These are phyloP conservation scores for Epinephelus lanceolatus DNA, from an alignment of 2,113 vertebrate species.

Conservation along the genomic window DNA sequence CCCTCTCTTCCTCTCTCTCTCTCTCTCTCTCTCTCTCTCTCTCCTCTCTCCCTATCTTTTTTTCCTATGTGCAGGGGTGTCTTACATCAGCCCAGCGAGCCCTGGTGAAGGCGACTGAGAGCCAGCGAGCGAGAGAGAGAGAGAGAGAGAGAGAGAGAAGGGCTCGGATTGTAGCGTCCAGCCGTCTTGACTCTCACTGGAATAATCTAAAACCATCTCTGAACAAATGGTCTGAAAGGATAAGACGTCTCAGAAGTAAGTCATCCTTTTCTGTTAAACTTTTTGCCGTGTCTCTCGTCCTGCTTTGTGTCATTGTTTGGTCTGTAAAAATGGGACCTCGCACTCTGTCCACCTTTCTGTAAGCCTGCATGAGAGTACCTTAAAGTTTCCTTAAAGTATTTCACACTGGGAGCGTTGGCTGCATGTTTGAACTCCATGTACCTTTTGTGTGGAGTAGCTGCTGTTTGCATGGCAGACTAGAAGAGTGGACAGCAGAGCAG, in stretches of 20 bases:
- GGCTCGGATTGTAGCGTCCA: slow-evolving; percentile 55
- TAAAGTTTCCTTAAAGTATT: background rate
- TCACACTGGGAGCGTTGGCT: background rate
- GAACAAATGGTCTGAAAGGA: slow-evolving; percentile 84
- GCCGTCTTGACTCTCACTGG: slow-evolving; percentile 66
- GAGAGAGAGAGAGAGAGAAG: slow-evolving; percentile 44
- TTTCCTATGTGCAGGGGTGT: slow-evolving; percentile 85
- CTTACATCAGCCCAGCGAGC: slow-evolving; percentile 93
- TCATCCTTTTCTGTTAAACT: slow-evolving; percentile 34
- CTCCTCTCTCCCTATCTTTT: too few species aligned
- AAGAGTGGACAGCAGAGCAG: slow-evolving; percentile 66
- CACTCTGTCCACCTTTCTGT: background rate
- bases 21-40: slow-evolving; percentile 47
- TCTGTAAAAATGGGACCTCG: background rate
- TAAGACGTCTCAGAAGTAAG: slow-evolving; percentile 75
- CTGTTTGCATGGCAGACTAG: slow-evolving; percentile 74
- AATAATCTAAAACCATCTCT: slow-evolving; percentile 64
- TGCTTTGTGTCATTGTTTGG: background rate
- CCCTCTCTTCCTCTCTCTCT: slow-evolving; percentile 30
- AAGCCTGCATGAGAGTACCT: background rate
- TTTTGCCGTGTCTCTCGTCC: background rate
- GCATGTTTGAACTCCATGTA: slow-evolving; percentile 32
- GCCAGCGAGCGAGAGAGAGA: slow-evolving; percentile 24
- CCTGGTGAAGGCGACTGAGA: slow-evolving; percentile 62
- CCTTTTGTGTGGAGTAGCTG: slow-evolving; percentile 52